These are phyloP conservation scores for Coenonympha arcania DNA, from an alignment of 2,888 invertebrate genomes.

Conservation along the genomic window DNA sequence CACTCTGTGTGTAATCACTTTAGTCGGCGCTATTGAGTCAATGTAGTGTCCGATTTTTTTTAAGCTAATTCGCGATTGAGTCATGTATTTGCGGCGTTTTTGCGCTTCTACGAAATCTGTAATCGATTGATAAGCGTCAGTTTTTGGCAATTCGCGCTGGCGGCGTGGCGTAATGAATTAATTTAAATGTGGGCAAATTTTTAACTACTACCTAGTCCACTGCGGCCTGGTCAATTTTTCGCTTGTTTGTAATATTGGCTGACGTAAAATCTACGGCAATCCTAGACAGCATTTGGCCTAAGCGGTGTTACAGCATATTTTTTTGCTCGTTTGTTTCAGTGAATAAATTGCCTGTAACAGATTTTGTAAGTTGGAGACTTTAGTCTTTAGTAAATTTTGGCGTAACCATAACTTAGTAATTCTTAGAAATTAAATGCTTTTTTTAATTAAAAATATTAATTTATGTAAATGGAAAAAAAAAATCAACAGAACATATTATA, in stretches of 20 bases:
- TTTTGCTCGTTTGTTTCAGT: conserved; percentile 15
- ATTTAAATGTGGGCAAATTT: conserved; percentile 26
- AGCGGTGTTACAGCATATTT: conserved; percentile 13
- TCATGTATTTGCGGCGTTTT: conserved; percentile 60
- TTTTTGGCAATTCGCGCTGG: conserved; percentile 40
- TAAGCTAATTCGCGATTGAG: conserved; percentile 65
- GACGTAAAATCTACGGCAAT: conserved; percentile 19
- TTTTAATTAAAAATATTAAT: too few species aligned
- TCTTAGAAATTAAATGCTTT: neutral
- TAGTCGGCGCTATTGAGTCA: conserved; percentile 60
- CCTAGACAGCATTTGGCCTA: conserved; percentile 6
- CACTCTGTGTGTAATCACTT: conserved; percentile 58
- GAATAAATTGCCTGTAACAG: conserved; percentile 9
- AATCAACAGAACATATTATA: too few species aligned
- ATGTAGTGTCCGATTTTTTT: conserved; percentile 64
- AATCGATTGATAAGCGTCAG: conserved; percentile 46
- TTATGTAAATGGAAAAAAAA: too few species aligned
- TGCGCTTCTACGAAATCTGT: conserved; percentile 43
- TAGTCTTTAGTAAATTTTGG: neutral
- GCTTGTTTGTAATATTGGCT: conserved; percentile 21
- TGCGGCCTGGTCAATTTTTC: conserved; percentile 17
- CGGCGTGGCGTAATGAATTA: conserved; percentile 43
- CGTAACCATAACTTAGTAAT: neutral
- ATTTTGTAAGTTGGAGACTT: conserved; percentile 5
- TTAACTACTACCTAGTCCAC: conserved; percentile 17